These are phyloP conservation scores for Muscicapa comitata DNA, from an alignment of 2,797 vertebrate species.

Conservation along the genomic window DNA sequence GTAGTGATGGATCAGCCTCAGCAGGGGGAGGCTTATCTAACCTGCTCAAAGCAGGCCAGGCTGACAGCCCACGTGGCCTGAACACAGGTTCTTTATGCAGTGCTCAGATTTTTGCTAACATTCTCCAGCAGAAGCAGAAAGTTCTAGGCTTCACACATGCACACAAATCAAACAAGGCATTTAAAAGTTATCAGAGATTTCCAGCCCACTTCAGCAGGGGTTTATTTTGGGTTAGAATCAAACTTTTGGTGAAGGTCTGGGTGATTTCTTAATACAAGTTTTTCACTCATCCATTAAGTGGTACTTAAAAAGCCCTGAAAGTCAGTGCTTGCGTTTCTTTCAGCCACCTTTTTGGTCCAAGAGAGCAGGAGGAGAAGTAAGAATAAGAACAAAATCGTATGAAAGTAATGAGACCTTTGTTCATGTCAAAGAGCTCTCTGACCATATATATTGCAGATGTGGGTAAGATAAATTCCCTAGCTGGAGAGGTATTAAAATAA, in stretches of 20 bases:
- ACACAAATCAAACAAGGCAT: slow-evolving; percentile 48
- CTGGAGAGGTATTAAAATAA: slow-evolving; percentile 63
- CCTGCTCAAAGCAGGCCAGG: background rate
- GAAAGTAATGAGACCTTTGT: slow-evolving; percentile 65
- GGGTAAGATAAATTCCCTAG: slow-evolving; percentile 56
- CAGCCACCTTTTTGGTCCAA: slow-evolving; percentile 32
- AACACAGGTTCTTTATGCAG: slow-evolving; percentile 32
- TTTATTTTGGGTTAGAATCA: slow-evolving; percentile 65
- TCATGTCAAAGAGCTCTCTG: slow-evolving; percentile 45
- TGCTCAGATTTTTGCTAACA: background rate
- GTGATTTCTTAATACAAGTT: slow-evolving; percentile 58
- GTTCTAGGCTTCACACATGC: background rate
- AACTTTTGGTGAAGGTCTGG: slow-evolving; percentile 47
- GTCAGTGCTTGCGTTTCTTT: slow-evolving; percentile 1
- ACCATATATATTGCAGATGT: slow-evolving; percentile 66
- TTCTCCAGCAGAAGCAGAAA: slow-evolving; percentile 24
- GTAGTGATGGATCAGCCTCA: background rate
- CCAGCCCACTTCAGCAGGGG: slow-evolving; percentile 22
- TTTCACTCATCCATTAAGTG: slow-evolving; percentile 51
- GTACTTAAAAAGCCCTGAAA: slow-evolving; percentile 3
- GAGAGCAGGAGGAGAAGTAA: slow-evolving; percentile 41
- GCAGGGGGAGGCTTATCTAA: slow-evolving; percentile 13
- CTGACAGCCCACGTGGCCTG: background rate
- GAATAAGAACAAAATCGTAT: slow-evolving; percentile 50
- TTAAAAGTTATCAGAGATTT: slow-evolving; percentile 63